Evolutionary conservation across 2,797 vertebrate species (phyloP).

Genomic region (Poeciliopsis infans): DNA sequence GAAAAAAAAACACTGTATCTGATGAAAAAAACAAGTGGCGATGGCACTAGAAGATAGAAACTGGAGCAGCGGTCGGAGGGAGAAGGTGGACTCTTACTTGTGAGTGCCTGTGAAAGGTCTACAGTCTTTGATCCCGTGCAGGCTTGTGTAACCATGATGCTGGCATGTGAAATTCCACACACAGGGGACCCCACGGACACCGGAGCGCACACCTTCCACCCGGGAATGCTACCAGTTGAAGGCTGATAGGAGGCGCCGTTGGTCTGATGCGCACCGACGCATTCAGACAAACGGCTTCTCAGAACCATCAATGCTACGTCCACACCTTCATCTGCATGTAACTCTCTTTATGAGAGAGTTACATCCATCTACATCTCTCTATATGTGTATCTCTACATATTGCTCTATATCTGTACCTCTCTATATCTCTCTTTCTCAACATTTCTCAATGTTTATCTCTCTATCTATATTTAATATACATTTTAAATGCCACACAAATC

Average conservation of each 20-base stretch:
- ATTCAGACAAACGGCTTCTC: neutral
- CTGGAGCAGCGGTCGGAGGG: slow-evolving; percentile 33
- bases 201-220: slow-evolving; percentile 56
- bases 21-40: neutral
- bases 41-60: slow-evolving; percentile 11
- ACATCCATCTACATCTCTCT: too few relatives aligned
- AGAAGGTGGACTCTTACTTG: slow-evolving; percentile 60
- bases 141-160: slow-evolving; percentile 65
- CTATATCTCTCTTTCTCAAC: too few relatives aligned
- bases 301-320: neutral
- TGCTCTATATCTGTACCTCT: too few relatives aligned
- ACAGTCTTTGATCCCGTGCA: slow-evolving; percentile 67
- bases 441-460: too few relatives aligned
- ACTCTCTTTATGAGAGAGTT: neutral
- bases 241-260: slow-evolving; percentile 45
- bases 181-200: slow-evolving; percentile 40
- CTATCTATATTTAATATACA: too few relatives aligned
- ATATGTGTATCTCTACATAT: too few relatives aligned
- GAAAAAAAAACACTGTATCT: neutral
- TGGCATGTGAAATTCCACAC: slow-evolving; percentile 78
- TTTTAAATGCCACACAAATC: too few relatives aligned
- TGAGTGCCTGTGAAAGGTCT: slow-evolving; percentile 71
- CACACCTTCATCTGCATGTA: neutral
- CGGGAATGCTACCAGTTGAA: slow-evolving; percentile 41
- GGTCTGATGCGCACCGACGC: slow-evolving; percentile 31